These are phyloP conservation scores for Plumapathes pennacea DNA, from an alignment of 92 coral and sea anemone species.

Conservation along the genomic window DNA sequence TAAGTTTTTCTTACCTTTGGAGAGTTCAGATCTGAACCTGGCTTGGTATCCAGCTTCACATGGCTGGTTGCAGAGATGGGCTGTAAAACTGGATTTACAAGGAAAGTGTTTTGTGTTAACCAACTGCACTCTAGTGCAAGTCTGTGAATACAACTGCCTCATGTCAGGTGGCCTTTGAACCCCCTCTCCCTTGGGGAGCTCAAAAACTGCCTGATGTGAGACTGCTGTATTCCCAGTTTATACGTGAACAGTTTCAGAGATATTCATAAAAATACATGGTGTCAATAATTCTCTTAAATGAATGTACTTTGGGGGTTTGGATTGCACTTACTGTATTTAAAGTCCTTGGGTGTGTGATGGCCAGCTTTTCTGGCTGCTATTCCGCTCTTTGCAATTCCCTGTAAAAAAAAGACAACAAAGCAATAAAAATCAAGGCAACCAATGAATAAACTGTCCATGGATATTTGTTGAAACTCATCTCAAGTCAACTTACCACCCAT, in stretches of 20 bases:
- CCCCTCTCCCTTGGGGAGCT: too few relatives aligned
- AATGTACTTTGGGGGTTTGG: too few relatives aligned
- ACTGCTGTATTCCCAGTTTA: too few relatives aligned
- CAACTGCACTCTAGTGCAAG: too few relatives aligned
- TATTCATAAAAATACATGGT: too few relatives aligned
- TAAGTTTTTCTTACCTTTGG: conserved; percentile 71
- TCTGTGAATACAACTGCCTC: too few relatives aligned
- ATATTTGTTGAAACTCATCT: neutral
- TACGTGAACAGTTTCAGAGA: too few relatives aligned
- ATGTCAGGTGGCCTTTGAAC: too few relatives aligned
- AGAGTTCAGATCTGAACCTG: conserved; percentile 85
- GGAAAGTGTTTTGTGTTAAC: too few relatives aligned
- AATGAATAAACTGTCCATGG: neutral
- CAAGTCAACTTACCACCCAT: conserved; percentile 69
- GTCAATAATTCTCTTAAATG: too few relatives aligned
- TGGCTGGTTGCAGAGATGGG: conserved; percentile 85
- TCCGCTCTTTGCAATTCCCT: conserved; percentile 90
- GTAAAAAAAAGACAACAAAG: neutral
- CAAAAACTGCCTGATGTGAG: too few relatives aligned
- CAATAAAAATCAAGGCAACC: neutral
- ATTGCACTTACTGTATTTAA: conserved; percentile 72
- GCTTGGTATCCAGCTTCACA: conserved; percentile 79
- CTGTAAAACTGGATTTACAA: conserved; percentile 81
- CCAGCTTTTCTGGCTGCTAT: conserved; percentile 68
- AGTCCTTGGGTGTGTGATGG: conserved; percentile 58